phyloP scores from a whole-genome alignment of 2,888 invertebrate genomes.

The Theodoxus fluviatilis region DNA sequence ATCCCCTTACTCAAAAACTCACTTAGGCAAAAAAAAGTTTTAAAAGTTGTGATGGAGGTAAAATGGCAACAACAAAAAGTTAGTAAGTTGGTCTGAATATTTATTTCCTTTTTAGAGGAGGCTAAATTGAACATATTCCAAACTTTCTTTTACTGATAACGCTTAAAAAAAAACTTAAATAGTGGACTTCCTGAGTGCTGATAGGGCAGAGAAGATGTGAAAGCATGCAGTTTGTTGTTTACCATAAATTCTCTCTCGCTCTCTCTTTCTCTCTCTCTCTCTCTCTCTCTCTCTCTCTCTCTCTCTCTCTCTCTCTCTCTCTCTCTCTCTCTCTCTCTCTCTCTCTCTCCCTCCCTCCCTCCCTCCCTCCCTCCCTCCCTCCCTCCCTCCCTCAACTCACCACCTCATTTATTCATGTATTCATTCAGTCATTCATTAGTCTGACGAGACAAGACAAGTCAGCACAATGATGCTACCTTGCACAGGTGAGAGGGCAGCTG shows the following conservation, averaged over 20 bases:
- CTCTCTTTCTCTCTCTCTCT: slow-evolving; percentile 4
- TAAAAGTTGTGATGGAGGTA: too few relatives aligned
- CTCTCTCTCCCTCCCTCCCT: neutral
- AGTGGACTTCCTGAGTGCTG: too few relatives aligned
- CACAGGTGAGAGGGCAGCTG: slow-evolving; percentile 41
- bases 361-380: slow-evolving; percentile 1
- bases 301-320: slow-evolving; percentile 16
- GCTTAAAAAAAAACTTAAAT: too few relatives aligned
- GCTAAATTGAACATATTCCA: too few relatives aligned
- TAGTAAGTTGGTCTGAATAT: too few relatives aligned
- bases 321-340: slow-evolving; percentile 18
- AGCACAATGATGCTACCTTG: slow-evolving; percentile 34
- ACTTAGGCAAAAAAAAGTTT: too few relatives aligned
- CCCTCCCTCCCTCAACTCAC: slow-evolving; percentile 5
- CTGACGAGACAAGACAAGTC: neutral
- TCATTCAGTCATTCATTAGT: neutral
- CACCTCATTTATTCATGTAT: neutral
- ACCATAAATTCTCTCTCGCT: slow-evolving; percentile 16
- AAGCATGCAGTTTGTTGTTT: too few relatives aligned
- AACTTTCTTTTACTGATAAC: too few relatives aligned
- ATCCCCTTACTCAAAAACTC: too few relatives aligned
- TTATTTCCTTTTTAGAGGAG: too few relatives aligned
- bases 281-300: slow-evolving; percentile 20
- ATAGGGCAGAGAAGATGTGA: too few relatives aligned
- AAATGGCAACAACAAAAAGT: too few relatives aligned